Conservation (phyloP, 2,888 invertebrate species). For the Theretra japonica region DNA sequence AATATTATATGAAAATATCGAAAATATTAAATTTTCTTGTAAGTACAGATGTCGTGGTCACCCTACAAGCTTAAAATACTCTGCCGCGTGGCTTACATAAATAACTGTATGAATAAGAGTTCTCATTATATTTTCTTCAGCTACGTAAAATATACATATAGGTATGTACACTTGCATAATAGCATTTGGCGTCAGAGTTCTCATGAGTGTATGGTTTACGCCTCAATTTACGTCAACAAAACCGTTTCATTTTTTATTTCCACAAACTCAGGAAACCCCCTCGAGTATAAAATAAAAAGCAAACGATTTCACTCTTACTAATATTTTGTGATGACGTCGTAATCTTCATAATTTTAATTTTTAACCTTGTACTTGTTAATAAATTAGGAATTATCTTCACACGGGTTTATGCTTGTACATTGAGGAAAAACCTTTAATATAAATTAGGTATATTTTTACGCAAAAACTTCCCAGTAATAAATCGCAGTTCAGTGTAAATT, state of each 20-base stretch:
- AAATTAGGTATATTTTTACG: too few relatives aligned
- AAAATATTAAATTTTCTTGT: background rate
- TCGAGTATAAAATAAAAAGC: background rate
- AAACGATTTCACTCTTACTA: background rate
- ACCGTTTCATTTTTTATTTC: background rate
- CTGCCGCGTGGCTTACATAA: slow-evolving; percentile 12
- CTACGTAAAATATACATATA: background rate
- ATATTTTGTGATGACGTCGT: background rate
- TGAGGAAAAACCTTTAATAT: too few relatives aligned
- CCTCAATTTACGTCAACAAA: background rate
- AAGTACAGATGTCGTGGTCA: slow-evolving; percentile 35
- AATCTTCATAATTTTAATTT: background rate
- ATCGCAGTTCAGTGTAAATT: too few relatives aligned
- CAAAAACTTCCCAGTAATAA: too few relatives aligned
- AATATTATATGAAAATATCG: too few relatives aligned
- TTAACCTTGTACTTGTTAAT: background rate
- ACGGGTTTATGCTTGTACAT: too few relatives aligned
- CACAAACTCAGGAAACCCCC: background rate
- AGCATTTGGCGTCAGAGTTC: background rate
- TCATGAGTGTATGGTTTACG: background rate
- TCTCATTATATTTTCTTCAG: slow-evolving; percentile 38
- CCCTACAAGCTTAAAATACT: slow-evolving; percentile 37
- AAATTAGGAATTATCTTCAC: too few relatives aligned
- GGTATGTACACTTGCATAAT: slow-evolving; percentile 9
- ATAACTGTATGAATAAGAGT: slow-evolving; percentile 30